Conservation (phyloP, 2,797 vertebrate species). For the Thunnus albacares region DNA sequence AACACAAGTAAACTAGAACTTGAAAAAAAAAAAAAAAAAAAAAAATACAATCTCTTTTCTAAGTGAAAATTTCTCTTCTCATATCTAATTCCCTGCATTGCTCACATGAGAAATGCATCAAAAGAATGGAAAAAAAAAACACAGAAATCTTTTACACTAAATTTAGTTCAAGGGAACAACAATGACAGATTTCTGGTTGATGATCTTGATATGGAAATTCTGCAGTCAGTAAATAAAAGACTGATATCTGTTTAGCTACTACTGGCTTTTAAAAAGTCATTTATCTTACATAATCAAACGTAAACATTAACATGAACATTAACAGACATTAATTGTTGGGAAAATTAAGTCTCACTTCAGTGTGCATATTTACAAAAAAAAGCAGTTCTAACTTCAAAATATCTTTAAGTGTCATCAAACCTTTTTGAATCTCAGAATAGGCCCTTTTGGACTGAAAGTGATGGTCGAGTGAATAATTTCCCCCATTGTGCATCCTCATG, state of each 20-base stretch:
- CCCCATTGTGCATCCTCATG: neutral
- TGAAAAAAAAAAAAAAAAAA: fast-evolving
- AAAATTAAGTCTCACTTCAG: neutral
- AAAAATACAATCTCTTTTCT: slow-evolving; percentile 3
- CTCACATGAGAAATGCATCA: slow-evolving; percentile 19
- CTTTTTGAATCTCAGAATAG: neutral
- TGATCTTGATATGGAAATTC: neutral
- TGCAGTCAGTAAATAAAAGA: neutral
- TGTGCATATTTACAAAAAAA: neutral
- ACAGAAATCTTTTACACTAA: neutral
- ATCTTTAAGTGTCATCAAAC: neutral
- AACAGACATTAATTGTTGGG: neutral
- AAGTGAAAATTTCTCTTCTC: slow-evolving; percentile 6
- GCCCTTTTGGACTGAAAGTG: neutral
- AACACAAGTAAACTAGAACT: slow-evolving; percentile 40
- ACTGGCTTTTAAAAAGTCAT: neutral
- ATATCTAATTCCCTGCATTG: neutral
- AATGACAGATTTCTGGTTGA: neutral
- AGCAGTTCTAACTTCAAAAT: neutral
- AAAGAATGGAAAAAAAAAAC: slow-evolving; percentile 9
- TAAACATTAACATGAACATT: neutral
- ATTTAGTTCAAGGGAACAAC: neutral
- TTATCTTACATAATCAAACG: neutral
- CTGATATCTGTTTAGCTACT: neutral
- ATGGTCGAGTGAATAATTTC: neutral